Evolutionary conservation across 1,140 invertebrate species (phyloP), one percentile per base, ranked within the genome.

Genomic region (Sycophaga agraensis): DNA sequence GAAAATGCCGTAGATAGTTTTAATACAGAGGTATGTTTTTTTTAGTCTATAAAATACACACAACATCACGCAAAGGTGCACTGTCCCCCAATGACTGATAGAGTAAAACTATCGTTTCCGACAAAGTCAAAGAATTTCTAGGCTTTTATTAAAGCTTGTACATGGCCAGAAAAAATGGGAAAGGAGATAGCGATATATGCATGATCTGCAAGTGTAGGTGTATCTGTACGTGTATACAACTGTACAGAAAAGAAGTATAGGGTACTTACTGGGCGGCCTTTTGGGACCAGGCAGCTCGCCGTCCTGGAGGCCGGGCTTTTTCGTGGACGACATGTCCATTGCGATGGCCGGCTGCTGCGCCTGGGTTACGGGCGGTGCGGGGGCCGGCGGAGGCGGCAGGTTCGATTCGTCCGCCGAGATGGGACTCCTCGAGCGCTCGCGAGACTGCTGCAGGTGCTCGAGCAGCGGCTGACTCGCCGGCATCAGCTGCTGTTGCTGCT

Each of bases 211-310:
- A n/a, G n/a, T n/a, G n/a, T n/a, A n/a, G n/a, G n/a, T 46, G 4
- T 2, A n/a, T 21, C 17, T n/a, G 2, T 17, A 46, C 19, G 19
- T 39, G 22, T 22, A 39, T 16, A 31, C n/a, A 16, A 31, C n/a
- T n/a, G n/a, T n/a, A n/a, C 11, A 51, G 7, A 40, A 19, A 40
- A 54, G n/a, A 28, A 48, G 28, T 6, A 31, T 4, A 31, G 11
- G 28, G 28, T n/a, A 85, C 87, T 87, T 83, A 90, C 89, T 89
- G 64, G 86, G 84, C 57, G 88, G 88, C 77, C 88, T 84, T 74
- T 90, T 90, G 8, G 88, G 87, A 39, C 73, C 76, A 49, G 81
- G 73, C 28, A 78, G 56, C 65, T 84, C 80, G 17, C 73, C 74
- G 49, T 83, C 81, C 0, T 78, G 69, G 1, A 53, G 5, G 79